These are phyloP conservation scores for Etheostoma cragini DNA, from an alignment of 2,113 vertebrate genomes.

Conservation along the genomic window DNA sequence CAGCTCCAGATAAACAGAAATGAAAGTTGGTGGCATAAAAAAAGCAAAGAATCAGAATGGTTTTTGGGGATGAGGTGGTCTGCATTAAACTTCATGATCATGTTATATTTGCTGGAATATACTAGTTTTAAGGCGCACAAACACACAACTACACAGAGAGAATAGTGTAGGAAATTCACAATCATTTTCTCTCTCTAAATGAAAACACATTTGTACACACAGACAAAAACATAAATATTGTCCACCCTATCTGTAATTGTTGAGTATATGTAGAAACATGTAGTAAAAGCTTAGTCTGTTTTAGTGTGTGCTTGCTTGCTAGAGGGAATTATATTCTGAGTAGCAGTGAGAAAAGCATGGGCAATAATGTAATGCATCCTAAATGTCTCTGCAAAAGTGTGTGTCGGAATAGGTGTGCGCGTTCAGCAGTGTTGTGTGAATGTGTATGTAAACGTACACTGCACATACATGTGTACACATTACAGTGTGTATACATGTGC, in stretches of 20 bases:
- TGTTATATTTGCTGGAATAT: constrained; percentile 20
- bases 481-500: constrained; percentile 46
- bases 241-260: background rate
- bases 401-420: constrained; percentile 41
- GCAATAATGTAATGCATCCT: constrained; percentile 76
- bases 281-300: constrained; percentile 13
- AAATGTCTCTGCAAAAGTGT: constrained; percentile 56
- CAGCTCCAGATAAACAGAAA: background rate
- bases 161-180: no score
- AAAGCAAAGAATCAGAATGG: background rate
- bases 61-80: constrained; percentile 1
- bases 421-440: constrained; percentile 22
- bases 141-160: background rate
- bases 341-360: constrained; percentile 71
- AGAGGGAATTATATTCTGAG: constrained; percentile 59
- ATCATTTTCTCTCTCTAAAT: background rate
- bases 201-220: background rate
- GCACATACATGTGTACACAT: constrained; percentile 61
- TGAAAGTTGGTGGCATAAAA: background rate
- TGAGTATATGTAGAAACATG: background rate
- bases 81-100: constrained; percentile 17
- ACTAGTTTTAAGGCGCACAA: background rate
- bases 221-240: constrained; percentile 12
- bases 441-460: constrained; percentile 26
- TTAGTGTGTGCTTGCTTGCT: constrained; percentile 26